Evolutionary conservation across 2,888 invertebrate genomes (phyloP).

Genomic region (Latrodectus elegans): DNA sequence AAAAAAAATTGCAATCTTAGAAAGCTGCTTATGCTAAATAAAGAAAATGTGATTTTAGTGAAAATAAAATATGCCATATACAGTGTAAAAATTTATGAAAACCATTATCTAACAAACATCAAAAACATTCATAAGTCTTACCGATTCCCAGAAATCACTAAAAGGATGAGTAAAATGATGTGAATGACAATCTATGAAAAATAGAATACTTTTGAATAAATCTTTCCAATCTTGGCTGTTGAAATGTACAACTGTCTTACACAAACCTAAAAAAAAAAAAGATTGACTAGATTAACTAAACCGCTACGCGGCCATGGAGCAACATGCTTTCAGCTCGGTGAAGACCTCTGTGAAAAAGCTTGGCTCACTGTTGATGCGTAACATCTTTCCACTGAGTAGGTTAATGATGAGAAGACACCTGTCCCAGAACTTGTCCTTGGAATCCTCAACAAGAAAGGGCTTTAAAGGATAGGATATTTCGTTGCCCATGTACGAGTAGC

Average conservation of each 20-base stretch:
- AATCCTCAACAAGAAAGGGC: constrained; percentile 97
- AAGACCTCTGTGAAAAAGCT: constrained; percentile 99
- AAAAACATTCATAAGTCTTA: not conserved
- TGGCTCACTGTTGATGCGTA: constrained; percentile 97
- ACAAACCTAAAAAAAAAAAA: not conserved
- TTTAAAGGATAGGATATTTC: constrained; percentile 98
- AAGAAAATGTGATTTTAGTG: not conserved
- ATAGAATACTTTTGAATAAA: not conserved
- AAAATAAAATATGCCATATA: no score
- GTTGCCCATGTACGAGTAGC: constrained; percentile 98
- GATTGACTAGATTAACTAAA: not conserved
- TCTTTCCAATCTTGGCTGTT: no score
- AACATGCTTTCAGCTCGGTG: constrained; percentile 89
- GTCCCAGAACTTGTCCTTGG: constrained; percentile 98
- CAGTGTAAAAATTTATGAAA: no score
- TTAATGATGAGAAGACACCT: constrained; percentile 94
- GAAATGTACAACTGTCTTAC: not conserved
- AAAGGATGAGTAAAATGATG: not conserved
- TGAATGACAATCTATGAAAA: constrained; percentile 1
- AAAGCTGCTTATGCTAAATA: no score
- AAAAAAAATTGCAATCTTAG: no score
- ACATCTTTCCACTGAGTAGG: constrained; percentile 93
- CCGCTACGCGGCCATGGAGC: constrained; percentile 48
- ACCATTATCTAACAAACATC: no score
- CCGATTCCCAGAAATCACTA: not conserved